A percentile compares a stretch with the other conserved stretches of the same genome.
phyloP scores from a whole-genome alignment of 2,797 vertebrate species.

The Pipistrellus kuhlii region DNA sequence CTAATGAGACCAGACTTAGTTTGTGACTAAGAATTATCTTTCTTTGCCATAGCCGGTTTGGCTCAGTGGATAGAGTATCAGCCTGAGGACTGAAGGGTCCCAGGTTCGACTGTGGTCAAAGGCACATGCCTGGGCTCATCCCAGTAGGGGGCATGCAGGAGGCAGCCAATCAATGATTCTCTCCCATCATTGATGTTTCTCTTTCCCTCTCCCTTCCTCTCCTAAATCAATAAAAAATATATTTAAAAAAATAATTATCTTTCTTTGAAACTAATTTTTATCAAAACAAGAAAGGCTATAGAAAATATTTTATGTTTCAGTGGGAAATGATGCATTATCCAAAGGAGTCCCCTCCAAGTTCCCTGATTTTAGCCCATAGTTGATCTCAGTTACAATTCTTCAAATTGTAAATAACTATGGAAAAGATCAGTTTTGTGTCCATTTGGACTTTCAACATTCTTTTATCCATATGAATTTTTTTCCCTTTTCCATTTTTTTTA shows the following conservation, averaged over 20 bases:
- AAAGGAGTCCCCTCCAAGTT: neutral
- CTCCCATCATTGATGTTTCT: no score
- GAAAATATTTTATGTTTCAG: neutral
- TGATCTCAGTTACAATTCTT: slow-evolving; percentile 1
- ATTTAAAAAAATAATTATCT: neutral
- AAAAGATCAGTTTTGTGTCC: slow-evolving; percentile 1
- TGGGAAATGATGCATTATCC: neutral
- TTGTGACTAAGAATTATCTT: neutral
- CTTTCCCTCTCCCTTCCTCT: no score
- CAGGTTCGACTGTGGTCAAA: neutral
- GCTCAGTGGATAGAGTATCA: neutral
- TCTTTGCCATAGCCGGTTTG: no score
- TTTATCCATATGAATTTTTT: neutral
- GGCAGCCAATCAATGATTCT: no score
- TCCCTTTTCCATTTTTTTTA: neutral
- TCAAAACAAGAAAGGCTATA: neutral
- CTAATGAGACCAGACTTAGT: neutral
- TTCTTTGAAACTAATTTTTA: slow-evolving; percentile 37
- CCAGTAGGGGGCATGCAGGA: no score
- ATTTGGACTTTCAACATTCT: slow-evolving; percentile 8
- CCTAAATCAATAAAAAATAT: neutral
- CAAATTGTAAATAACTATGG: neutral
- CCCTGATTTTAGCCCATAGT: neutral
- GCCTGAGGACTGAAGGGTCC: neutral
- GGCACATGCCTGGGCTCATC: no score